Evolutionary conservation across 2,113 vertebrate genomes (phyloP).

Genomic region (Cyphomyrus plagiostoma): DNA sequence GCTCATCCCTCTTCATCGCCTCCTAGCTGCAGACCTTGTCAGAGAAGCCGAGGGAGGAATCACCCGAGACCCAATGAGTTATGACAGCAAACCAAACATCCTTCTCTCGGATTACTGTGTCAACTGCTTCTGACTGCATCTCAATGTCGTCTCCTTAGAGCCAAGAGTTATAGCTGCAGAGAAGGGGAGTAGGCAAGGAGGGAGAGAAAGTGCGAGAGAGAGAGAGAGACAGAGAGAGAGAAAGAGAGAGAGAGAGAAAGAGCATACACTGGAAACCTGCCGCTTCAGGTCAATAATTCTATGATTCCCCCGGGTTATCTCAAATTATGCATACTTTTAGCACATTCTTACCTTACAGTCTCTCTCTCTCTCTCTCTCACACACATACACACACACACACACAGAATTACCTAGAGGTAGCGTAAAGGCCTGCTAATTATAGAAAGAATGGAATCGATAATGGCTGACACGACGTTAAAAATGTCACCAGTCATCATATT

Average conservation of each 20-base stretch:
- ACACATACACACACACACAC: slow-evolving; percentile 18
- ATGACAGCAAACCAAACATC: slow-evolving; percentile 47
- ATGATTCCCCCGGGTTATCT: slow-evolving; percentile 15
- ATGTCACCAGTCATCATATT: slow-evolving; percentile 30
- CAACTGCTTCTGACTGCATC: slow-evolving; percentile 17
- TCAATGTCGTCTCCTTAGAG: slow-evolving; percentile 3
- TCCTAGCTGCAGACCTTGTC: slow-evolving; percentile 33
- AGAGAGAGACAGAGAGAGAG: slow-evolving; percentile 25
- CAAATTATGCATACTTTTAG: slow-evolving; percentile 31
- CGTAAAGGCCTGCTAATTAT: slow-evolving; percentile 35
- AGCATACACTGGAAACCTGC: neutral
- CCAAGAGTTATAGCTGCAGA: slow-evolving; percentile 10
- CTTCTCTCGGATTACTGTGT: slow-evolving; percentile 33
- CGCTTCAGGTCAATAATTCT: slow-evolving; percentile 19
- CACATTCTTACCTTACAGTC: slow-evolving; percentile 21
- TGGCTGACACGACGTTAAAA: slow-evolving; percentile 34
- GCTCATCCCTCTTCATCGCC: slow-evolving; percentile 28
- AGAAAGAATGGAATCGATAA: slow-evolving; percentile 35
- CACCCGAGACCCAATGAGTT: slow-evolving; percentile 35
- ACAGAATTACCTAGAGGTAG: neutral
- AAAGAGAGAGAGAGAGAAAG: neutral
- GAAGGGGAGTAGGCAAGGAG: neutral
- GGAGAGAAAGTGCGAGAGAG: slow-evolving; percentile 22
- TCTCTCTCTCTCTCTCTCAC: neutral
- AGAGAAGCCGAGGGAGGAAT: slow-evolving; percentile 9